Evolutionary conservation across 2,113 vertebrate genomes (phyloP).

Genomic region (Psophia crepitans): DNA sequence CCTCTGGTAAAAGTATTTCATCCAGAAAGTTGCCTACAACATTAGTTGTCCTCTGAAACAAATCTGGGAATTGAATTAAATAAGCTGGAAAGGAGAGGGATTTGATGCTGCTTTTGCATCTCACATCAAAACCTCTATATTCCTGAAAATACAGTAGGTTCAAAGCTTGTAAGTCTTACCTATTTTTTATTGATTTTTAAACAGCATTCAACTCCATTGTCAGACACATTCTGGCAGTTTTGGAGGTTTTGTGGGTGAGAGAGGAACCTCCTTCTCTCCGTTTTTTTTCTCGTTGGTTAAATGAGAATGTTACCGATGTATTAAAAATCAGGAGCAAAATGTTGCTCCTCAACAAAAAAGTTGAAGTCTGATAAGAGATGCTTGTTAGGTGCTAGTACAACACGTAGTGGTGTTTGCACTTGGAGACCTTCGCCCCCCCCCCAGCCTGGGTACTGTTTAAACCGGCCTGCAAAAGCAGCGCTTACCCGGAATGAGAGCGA

Average conservation of each 20-base stretch:
- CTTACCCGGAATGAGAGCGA: not conserved
- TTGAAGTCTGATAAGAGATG: not conserved
- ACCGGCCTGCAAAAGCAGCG: not conserved
- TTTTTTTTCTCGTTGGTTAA: not conserved
- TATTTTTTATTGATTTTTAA: not conserved
- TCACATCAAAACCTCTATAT: not conserved
- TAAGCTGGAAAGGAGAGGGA: not conserved
- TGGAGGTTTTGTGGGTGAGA: not conserved
- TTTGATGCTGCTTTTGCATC: not conserved
- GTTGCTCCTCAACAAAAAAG: not conserved
- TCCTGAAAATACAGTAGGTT: not conserved
- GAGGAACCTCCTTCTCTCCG: not conserved
- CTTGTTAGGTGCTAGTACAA: not conserved
- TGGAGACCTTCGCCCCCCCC: not conserved
- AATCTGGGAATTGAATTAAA: constrained; percentile 11
- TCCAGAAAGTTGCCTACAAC: not conserved
- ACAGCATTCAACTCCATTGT: not conserved
- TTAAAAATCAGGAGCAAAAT: not conserved
- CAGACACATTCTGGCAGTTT: not conserved
- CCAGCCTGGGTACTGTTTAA: not conserved
- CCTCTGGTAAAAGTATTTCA: not conserved
- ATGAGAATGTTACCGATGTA: not conserved
- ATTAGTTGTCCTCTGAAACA: not conserved
- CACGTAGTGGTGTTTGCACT: not conserved
- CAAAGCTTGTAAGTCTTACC: not conserved